Conservation (phyloP, 92 coral and sea anemone genomes). For the Isaurus tuberculatus region DNA sequence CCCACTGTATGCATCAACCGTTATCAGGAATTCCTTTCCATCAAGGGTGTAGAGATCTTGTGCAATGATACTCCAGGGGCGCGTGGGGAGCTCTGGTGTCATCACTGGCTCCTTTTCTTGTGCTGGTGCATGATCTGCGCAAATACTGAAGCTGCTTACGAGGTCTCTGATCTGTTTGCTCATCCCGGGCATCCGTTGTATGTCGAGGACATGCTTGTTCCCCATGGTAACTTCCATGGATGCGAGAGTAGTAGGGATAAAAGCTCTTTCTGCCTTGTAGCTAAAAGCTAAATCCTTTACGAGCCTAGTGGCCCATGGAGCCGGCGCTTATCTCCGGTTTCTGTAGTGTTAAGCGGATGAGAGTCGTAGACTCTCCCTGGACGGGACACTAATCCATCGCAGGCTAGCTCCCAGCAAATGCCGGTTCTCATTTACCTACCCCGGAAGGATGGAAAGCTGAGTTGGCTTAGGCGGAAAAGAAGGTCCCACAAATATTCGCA, state of each 20-base stretch:
- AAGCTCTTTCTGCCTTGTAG: not conserved
- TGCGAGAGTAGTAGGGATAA: not conserved
- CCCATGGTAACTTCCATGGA: not conserved
- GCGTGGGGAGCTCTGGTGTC: conserved; percentile 45
- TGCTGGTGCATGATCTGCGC: conserved; percentile 9
- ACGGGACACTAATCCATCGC: too few species aligned
- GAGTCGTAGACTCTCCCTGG: too few species aligned
- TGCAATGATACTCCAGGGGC: too few species aligned
- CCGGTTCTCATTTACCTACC: too few species aligned
- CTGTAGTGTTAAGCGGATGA: too few species aligned
- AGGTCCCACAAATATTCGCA: too few species aligned
- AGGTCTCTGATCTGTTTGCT: not conserved
- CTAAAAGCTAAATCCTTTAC: too few species aligned
- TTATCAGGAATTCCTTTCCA: conserved; percentile 24
- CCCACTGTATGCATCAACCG: conserved; percentile 19
- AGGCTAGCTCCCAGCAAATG: too few species aligned
- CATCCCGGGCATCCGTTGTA: not conserved
- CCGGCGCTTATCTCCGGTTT: too few species aligned
- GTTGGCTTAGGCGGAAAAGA: too few species aligned
- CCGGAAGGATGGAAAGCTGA: too few species aligned
- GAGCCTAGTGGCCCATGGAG: too few species aligned
- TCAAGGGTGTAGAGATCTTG: conserved; percentile 3
- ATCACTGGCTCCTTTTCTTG: conserved; percentile 39
- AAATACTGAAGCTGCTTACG: conserved; percentile 27
- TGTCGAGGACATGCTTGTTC: not conserved